phyloP scores from a whole-genome alignment of 2,113 vertebrate genomes.

The Pipra filicauda region DNA sequence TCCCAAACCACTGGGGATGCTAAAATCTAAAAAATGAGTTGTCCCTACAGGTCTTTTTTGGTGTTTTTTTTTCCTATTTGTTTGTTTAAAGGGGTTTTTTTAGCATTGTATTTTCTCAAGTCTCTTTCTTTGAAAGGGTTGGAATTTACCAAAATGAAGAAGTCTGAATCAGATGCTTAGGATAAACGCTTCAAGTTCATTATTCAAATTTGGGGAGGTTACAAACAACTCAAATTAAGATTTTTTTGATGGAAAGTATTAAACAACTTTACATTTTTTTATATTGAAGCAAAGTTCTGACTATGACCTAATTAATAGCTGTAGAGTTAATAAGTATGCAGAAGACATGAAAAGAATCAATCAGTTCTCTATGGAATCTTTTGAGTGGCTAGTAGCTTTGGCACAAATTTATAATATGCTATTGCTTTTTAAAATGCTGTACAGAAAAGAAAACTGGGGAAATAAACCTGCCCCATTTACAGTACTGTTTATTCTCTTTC shows the following conservation, averaged over 20 bases:
- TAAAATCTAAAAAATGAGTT: background rate
- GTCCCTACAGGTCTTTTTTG: background rate
- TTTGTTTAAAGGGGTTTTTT: background rate
- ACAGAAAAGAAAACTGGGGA: background rate
- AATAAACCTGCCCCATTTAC: background rate
- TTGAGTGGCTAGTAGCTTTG: background rate
- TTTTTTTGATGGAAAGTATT: background rate
- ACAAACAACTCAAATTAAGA: background rate
- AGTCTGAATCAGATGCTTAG: background rate
- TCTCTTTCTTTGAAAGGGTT: background rate
- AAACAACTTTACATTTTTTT: background rate
- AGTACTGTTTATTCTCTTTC: background rate
- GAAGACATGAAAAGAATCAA: background rate
- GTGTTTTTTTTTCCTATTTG: background rate
- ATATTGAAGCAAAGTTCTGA: background rate
- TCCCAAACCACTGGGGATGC: background rate
- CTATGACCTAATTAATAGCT: background rate
- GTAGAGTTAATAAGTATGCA: background rate
- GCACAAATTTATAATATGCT: background rate
- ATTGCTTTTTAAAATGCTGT: background rate
- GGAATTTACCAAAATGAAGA: background rate
- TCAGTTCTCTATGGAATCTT: background rate
- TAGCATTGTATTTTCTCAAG: background rate
- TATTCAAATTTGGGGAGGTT: background rate
- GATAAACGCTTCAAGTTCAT: background rate